Percentiles rank a stretch among this genome's conserved stretches.
Conservation (phyloP, 2,113 vertebrate species). For the Scalopus aquaticus region DNA sequence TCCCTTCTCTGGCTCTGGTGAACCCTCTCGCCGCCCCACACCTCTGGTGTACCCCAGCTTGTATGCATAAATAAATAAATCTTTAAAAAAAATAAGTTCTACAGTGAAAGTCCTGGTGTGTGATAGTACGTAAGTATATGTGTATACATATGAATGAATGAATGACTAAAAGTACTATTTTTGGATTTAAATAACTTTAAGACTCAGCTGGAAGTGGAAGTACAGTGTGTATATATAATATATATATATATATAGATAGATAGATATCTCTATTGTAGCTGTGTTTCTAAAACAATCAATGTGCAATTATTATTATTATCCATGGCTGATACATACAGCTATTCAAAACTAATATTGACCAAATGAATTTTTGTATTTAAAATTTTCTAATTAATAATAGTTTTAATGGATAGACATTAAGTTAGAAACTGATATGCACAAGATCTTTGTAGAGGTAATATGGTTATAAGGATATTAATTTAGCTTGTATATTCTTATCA, state of each 20-base stretch:
- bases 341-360: constrained; percentile 3
- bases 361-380: constrained; percentile 25
- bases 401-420: constrained; percentile 28
- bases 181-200: not conserved
- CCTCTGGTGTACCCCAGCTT: too few species aligned
- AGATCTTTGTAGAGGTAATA: not conserved
- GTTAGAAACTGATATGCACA: constrained; percentile 14
- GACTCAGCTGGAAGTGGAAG: not conserved
- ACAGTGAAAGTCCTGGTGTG: not conserved
- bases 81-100: too few species aligned
- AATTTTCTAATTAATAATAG: constrained; percentile 40
- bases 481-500: constrained; percentile 39
- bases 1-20: too few species aligned
- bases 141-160: not conserved
- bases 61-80: too few species aligned
- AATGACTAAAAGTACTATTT: not conserved
- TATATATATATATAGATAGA: too few species aligned
- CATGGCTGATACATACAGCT: not conserved
- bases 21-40: too few species aligned
- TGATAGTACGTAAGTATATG: not conserved
- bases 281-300: not conserved
- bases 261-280: not conserved
- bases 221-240: not conserved
- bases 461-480: constrained; percentile 8
- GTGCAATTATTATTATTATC: not conserved